These are phyloP conservation scores for Coregonus clupeaformis DNA, from an alignment of 2,113 vertebrate species.

Conservation along the genomic window DNA sequence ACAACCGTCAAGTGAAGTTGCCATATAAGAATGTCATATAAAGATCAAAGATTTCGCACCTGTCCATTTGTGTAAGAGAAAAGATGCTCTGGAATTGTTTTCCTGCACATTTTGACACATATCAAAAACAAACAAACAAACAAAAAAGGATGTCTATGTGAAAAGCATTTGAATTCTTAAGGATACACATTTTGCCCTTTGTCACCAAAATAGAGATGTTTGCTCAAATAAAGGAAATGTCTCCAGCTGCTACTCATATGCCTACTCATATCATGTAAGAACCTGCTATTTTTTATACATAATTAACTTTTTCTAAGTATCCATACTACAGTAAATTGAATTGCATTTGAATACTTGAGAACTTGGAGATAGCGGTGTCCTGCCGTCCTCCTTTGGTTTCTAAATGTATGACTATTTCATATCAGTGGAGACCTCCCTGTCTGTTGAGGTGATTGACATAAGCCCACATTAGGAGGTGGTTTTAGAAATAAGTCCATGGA, in stretches of 20 bases:
- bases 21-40: slow-evolving; percentile 65
- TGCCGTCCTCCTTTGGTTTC: slow-evolving; percentile 77
- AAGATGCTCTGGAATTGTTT: slow-evolving; percentile 43
- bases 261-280: neutral
- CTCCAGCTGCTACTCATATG: neutral
- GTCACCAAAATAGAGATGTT: slow-evolving; percentile 41
- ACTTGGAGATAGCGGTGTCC: slow-evolving; percentile 54
- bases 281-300: neutral
- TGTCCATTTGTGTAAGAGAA: slow-evolving; percentile 55
- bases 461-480: slow-evolving; percentile 94
- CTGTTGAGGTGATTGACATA: slow-evolving; percentile 93
- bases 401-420: slow-evolving; percentile 96
- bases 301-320: neutral
- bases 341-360: slow-evolving; percentile 69
- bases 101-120: slow-evolving; percentile 53
- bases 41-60: slow-evolving; percentile 59
- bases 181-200: slow-evolving; percentile 50
- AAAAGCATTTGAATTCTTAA: slow-evolving; percentile 56
- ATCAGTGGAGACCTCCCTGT: slow-evolving; percentile 81
- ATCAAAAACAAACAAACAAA: slow-evolving; percentile 46
- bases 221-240: slow-evolving; percentile 12
- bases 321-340: neutral
- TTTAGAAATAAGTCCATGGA: slow-evolving; percentile 94
- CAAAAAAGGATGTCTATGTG: slow-evolving; percentile 51
- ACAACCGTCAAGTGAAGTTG: slow-evolving; percentile 65